Percentiles rank a stretch among this genome's conserved stretches.
These are phyloP conservation scores for Agonopterix arenella DNA, from an alignment of 2,888 invertebrate genomes.

Conservation along the genomic window DNA sequence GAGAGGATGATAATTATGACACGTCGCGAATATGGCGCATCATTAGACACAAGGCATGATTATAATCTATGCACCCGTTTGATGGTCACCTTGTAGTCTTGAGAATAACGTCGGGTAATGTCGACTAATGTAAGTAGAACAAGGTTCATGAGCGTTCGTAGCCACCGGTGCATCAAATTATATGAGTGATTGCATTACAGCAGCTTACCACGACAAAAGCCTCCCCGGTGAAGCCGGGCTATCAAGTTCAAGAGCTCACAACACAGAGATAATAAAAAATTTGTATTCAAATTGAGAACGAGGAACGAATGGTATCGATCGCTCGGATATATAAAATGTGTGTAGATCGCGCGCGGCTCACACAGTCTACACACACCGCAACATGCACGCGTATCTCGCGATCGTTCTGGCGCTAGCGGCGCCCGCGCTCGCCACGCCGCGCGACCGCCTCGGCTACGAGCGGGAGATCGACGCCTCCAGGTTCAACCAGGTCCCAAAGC, in stretches of 20 bases:
- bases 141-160: constrained; percentile 68
- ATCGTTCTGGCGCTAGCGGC: constrained; percentile 48
- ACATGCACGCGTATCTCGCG: constrained; percentile 68
- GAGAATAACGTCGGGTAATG: constrained; percentile 45
- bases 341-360: constrained; percentile 66
- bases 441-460: constrained; percentile 59
- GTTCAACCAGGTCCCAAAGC: constrained; percentile 53
- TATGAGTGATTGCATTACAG: constrained; percentile 37
- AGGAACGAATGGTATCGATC: constrained; percentile 67
- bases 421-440: constrained; percentile 35
- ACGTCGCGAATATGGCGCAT: constrained; percentile 5
- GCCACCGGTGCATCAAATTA: constrained; percentile 51
- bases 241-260: constrained; percentile 61
- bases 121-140: constrained; percentile 65
- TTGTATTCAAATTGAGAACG: constrained; percentile 66
- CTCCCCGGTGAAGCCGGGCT: constrained; percentile 30
- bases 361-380: constrained; percentile 62
- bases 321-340: constrained; percentile 69
- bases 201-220: constrained; percentile 17
- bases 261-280: constrained; percentile 45
- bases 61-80: constrained; percentile 24
- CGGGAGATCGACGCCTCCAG: constrained; percentile 57
- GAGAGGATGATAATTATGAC: not conserved
- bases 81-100: constrained; percentile 53
- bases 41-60: constrained; percentile 28